Evolutionary conservation across 2,888 invertebrate genomes (phyloP), one percentile per base, ranked within the genome.

Genomic region (Melieria crassipennis): DNA sequence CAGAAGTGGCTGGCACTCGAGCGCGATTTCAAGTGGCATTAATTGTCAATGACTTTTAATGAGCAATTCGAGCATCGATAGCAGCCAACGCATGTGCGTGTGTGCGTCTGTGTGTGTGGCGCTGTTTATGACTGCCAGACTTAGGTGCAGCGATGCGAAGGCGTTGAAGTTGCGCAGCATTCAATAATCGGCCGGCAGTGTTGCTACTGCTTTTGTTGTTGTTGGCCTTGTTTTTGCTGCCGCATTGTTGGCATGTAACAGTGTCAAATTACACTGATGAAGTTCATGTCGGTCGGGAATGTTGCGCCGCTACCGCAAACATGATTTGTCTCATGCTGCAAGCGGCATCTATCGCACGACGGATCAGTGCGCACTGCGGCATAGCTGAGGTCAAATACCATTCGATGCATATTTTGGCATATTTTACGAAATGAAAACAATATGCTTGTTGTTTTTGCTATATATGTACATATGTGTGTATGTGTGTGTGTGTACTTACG

Each of bases 401-500:
- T 67, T 60, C 45, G 60, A 61, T 58, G 48, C 60, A 67, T 67
- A 67, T 67, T 67, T 67, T 30, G 30, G 30, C 30, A 30, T 30
- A 30, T 30, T 30, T 30, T 30, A 30, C 30, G 30, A 30, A 30
- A 30, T 30, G 30, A 30, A 30, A 30, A 30, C 30, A 30, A 30
- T 30, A 7, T 16, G 30, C 11, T 52, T 56, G 16, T 46, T 57
- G 50, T 16, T 13, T 11, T 11, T 16, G 47, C 13, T 52, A 5
- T 45, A n/a, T 30, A 5, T 45, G 7, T 30, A 5, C 60, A 7
- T 43, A 43, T 42, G 43, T n/a, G 4, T 42, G 10, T 58, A 43
- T 43, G 10, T 42, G 43, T n/a, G 4, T 42, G 10, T 58, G 58
- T 43, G 10, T 72, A 89, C 91, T 91, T 88, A 91, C 94, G 89